A percentile compares a stretch with the other conserved stretches of the same genome.
These are phyloP conservation scores for Hassar affinis DNA, from an alignment of 2,113 vertebrate species.

Conservation along the genomic window DNA sequence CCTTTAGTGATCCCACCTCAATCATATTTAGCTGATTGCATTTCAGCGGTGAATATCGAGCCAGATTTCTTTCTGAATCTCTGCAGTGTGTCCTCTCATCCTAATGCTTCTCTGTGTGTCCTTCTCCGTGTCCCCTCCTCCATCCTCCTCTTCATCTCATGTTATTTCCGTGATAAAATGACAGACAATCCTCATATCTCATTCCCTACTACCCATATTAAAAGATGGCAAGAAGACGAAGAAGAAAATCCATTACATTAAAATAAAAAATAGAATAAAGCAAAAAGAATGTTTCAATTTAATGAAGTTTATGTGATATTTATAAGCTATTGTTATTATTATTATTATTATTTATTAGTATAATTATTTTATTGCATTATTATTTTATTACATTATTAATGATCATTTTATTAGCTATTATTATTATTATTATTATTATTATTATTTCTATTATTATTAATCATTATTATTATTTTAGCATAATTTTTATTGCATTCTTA, in stretches of 20 bases:
- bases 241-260: not conserved
- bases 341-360: too few relatives aligned
- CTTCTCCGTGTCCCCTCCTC: not conserved
- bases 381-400: too few relatives aligned
- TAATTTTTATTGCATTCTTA: too few relatives aligned
- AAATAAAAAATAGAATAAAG: not conserved
- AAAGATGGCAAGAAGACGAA: not conserved
- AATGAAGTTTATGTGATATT: not conserved
- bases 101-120: not conserved
- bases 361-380: too few relatives aligned
- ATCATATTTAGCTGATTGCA: constrained; percentile 33
- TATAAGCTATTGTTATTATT: not conserved
- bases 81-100: not conserved
- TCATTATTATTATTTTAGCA: too few relatives aligned
- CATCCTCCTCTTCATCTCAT: constrained; percentile 20
- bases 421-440: not conserved
- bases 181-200: not conserved
- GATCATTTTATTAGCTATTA: too few relatives aligned
- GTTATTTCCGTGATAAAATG: not conserved
- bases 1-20: constrained; percentile 17
- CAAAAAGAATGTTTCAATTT: not conserved
- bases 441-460: not conserved
- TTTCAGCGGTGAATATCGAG: constrained; percentile 4
- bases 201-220: not conserved
- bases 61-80: not conserved